phyloP scores from a whole-genome alignment of 2,797 vertebrate genomes.

The Crypturellus tataupa region DNA sequence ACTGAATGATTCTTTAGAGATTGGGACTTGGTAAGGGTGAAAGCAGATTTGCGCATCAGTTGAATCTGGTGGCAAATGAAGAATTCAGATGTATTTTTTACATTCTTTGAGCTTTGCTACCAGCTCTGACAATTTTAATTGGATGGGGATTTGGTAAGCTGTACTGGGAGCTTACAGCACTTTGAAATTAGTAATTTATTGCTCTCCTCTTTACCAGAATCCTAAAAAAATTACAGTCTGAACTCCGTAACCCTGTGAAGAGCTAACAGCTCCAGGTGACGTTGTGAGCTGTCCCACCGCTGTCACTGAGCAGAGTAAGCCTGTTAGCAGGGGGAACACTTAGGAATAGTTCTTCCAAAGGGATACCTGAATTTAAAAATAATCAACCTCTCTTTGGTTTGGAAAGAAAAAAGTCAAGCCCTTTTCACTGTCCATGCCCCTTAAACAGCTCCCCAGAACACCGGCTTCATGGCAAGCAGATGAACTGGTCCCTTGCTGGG shows the following conservation, averaged over 20 bases:
- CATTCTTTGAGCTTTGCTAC: not conserved
- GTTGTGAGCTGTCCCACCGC: slow-evolving; percentile 37
- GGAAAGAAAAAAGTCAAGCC: not conserved
- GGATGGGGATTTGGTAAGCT: not conserved
- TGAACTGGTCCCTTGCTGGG: not conserved
- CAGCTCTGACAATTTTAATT: not conserved
- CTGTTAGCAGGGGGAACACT: slow-evolving; percentile 7
- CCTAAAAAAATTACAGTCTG: not conserved
- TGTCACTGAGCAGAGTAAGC: slow-evolving; percentile 34
- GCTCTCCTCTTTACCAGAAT: not conserved
- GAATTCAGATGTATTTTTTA: not conserved
- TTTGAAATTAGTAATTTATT: slow-evolving; percentile 15
- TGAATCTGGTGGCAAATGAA: not conserved
- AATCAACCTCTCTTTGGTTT: not conserved
- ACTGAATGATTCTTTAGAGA: not conserved
- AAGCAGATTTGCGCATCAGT: not conserved
- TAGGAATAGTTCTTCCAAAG: not conserved
- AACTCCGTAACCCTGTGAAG: not conserved
- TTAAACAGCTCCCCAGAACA: not conserved
- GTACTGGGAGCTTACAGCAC: not conserved
- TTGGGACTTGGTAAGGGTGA: not conserved
- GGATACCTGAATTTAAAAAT: slow-evolving; percentile 26
- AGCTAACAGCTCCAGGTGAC: slow-evolving; percentile 31
- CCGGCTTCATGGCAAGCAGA: not conserved
- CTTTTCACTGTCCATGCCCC: not conserved